phyloP scores from a whole-genome alignment of 1,140 invertebrate species.

The Calycopis cecrops region DNA sequence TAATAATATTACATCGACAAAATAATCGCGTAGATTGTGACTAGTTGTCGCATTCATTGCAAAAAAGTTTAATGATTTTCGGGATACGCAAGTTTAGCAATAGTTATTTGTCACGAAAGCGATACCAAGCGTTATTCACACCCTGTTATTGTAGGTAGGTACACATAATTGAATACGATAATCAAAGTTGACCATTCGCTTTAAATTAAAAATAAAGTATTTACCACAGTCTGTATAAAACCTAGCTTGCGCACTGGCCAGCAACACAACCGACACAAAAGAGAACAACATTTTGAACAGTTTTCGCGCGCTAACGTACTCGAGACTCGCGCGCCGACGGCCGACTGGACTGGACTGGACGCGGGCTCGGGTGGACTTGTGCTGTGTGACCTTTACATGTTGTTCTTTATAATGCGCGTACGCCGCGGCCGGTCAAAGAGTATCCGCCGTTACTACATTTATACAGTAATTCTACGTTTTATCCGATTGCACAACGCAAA shows the following conservation, averaged over 20 bases:
- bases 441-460: slow-evolving; percentile 13
- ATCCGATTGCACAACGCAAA: too few relatives aligned
- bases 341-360: slow-evolving; percentile 45
- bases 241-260: slow-evolving; percentile 54
- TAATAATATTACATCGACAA: too few relatives aligned
- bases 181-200: background rate
- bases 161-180: too few relatives aligned
- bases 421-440: slow-evolving; percentile 61
- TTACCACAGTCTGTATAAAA: slow-evolving; percentile 63
- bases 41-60: too few relatives aligned
- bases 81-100: too few relatives aligned
- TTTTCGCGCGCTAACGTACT: slow-evolving; percentile 53
- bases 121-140: slow-evolving; percentile 1
- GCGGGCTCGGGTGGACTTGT: slow-evolving; percentile 35
- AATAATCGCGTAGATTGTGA: too few relatives aligned
- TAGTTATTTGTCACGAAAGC: background rate
- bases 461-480: too few relatives aligned
- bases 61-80: too few relatives aligned
- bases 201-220: background rate
- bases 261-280: slow-evolving; percentile 34
- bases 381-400: slow-evolving; percentile 44
- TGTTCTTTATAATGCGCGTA: slow-evolving; percentile 51
- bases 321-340: slow-evolving; percentile 49
- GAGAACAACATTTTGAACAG: slow-evolving; percentile 47
- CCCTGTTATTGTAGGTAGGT: background rate